phyloP scores from a whole-genome alignment of 2,113 vertebrate genomes.

The Plestiodon gilberti region DNA sequence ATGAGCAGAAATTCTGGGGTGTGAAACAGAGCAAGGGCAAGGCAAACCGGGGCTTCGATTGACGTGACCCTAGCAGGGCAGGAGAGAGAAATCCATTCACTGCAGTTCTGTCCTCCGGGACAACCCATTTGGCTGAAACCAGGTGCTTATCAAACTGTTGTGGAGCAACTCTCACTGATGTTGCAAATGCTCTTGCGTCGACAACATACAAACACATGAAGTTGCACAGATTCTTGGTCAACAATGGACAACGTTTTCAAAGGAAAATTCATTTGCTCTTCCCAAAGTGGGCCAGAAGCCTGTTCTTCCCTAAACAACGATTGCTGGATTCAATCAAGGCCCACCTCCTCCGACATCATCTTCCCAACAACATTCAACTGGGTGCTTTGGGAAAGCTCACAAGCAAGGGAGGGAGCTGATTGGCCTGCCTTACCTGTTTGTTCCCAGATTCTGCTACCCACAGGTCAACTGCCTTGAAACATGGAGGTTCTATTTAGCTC shows the following conservation, averaged over 20 bases:
- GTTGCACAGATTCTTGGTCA: neutral
- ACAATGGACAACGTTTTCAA: rapidly evolving
- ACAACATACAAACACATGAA: rapidly evolving
- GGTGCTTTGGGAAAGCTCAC: too few relatives aligned
- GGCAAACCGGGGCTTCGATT: too few relatives aligned
- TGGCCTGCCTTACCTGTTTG: neutral
- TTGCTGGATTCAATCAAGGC: neutral
- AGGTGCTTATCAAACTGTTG: neutral
- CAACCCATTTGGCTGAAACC: rapidly evolving
- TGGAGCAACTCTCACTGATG: neutral
- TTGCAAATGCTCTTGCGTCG: neutral
- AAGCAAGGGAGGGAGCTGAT: neutral
- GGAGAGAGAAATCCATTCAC: too few relatives aligned
- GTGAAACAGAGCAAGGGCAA: too few relatives aligned
- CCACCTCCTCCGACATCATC: too few relatives aligned
- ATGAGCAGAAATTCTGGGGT: too few relatives aligned
- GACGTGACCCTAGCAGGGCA: too few relatives aligned
- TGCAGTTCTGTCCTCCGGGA: too few relatives aligned
- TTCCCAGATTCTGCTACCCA: neutral
- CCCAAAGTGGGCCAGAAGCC: neutral
- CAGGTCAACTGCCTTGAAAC: neutral
- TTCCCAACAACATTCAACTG: neutral
- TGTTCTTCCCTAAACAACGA: neutral
- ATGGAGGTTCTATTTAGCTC: too few relatives aligned
- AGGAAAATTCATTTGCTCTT: too few relatives aligned